These are phyloP conservation scores for Isaurus tuberculatus DNA, from an alignment of 92 coral and sea anemone species.

Conservation along the genomic window DNA sequence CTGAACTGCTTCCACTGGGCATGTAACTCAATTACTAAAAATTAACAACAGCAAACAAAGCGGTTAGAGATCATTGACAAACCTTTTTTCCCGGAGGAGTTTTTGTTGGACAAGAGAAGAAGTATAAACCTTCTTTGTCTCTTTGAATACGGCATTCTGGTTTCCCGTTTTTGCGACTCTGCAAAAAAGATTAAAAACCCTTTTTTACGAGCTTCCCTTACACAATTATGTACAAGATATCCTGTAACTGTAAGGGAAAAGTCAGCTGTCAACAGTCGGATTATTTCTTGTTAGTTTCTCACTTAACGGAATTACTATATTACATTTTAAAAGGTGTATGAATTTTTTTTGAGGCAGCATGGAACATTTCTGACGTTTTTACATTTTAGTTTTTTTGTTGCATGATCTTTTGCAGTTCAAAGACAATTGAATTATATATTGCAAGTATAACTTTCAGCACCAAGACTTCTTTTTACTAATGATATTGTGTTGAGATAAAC, in stretches of 20 bases:
- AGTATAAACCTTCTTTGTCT: background rate
- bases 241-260: too few species aligned
- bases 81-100: slow-evolving; percentile 16
- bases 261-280: too few species aligned
- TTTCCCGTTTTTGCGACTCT: slow-evolving; percentile 14
- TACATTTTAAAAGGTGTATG: background rate
- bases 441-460: background rate
- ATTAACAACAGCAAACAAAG: background rate
- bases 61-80: background rate
- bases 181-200: background rate
- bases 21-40: too few species aligned
- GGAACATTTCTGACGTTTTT: too few species aligned
- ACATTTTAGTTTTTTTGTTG: background rate
- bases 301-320: background rate
- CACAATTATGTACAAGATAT: too few species aligned
- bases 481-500: background rate
- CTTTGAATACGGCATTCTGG: background rate
- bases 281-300: too few species aligned
- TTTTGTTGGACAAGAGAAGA: background rate
- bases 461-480: background rate
- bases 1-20: too few species aligned
- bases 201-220: background rate
- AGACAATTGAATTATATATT: background rate
- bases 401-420: background rate
- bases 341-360: too few species aligned